Evolutionary conservation across 2,888 invertebrate species (phyloP).

Genomic region (Drosophila demipolita): DNA sequence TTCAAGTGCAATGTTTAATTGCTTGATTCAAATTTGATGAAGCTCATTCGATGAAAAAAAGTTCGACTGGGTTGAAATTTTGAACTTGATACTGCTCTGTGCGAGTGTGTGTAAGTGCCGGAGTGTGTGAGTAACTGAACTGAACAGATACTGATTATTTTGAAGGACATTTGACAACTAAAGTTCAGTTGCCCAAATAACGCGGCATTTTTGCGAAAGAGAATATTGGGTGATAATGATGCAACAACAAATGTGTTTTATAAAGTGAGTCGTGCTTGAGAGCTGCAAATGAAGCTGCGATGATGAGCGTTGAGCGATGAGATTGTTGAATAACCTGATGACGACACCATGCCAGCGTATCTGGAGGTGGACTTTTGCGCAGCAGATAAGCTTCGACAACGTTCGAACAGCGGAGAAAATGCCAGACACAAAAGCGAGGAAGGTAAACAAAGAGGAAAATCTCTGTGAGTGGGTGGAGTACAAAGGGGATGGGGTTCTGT

Average conservation of each 20-base stretch:
- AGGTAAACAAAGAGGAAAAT: slow-evolving; percentile 73
- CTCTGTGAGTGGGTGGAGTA: slow-evolving; percentile 11
- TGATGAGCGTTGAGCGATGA: slow-evolving; percentile 27
- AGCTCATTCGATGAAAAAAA: slow-evolving; percentile 3
- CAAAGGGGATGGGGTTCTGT: slow-evolving; percentile 10
- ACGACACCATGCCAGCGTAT: slow-evolving; percentile 35
- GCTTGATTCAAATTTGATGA: neutral
- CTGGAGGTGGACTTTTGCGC: slow-evolving; percentile 71
- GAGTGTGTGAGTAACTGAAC: slow-evolving; percentile 23
- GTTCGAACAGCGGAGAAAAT: slow-evolving; percentile 47
- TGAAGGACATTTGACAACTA: slow-evolving; percentile 68
- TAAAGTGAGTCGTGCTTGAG: neutral
- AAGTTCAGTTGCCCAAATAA: slow-evolving; percentile 62
- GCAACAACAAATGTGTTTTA: slow-evolving; percentile 14
- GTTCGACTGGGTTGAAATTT: slow-evolving; percentile 51
- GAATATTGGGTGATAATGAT: slow-evolving; percentile 41
- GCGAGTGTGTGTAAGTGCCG: slow-evolving; percentile 14
- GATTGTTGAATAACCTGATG: slow-evolving; percentile 60
- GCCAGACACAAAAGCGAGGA: slow-evolving; percentile 53
- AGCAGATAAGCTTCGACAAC: slow-evolving; percentile 63
- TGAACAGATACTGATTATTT: slow-evolving; percentile 72
- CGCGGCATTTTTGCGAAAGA: slow-evolving; percentile 18
- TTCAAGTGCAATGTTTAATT: neutral
- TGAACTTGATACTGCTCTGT: slow-evolving; percentile 22
- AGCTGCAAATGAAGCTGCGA: slow-evolving; percentile 26